Evolutionary conservation across 2,797 vertebrate genomes (phyloP).

Genomic region (Enteromius anoplus): DNA sequence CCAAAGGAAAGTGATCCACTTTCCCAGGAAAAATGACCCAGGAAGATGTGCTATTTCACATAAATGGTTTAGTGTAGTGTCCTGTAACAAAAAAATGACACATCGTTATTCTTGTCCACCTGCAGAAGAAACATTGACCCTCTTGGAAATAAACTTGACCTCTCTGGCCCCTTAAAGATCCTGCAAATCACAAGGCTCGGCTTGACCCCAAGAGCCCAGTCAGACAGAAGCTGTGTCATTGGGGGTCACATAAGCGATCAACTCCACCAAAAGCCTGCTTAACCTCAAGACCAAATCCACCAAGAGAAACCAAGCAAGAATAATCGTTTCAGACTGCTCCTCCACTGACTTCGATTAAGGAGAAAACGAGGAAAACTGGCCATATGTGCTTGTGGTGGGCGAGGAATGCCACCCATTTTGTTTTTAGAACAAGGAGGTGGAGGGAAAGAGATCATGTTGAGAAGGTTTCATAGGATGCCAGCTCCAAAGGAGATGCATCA

Average conservation of each 20-base stretch:
- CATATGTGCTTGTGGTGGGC: constrained; percentile 25
- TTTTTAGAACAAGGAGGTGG: constrained; percentile 28
- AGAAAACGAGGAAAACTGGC: constrained; percentile 28
- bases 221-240: constrained; percentile 57
- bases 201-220: constrained; percentile 61
- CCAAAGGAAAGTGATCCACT: neutral
- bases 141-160: constrained; percentile 76
- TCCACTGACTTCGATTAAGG: constrained; percentile 44
- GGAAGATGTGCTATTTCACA: neutral
- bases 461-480: constrained; percentile 37
- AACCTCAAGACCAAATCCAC: constrained; percentile 62
- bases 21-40: neutral
- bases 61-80: constrained; percentile 5
- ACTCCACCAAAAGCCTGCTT: constrained; percentile 66
- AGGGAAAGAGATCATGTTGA: constrained; percentile 20
- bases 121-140: constrained; percentile 63
- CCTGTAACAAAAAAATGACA: constrained; percentile 38
- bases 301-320: constrained; percentile 58
- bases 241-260: constrained; percentile 66
- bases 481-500: constrained; percentile 42
- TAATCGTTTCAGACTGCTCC: constrained; percentile 60
- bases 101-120: constrained; percentile 54
- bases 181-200: constrained; percentile 68
- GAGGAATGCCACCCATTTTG: constrained; percentile 51
- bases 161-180: constrained; percentile 64